Base-by-base conservation (phyloP, 2,113 vertebrate genomes). In the Onychostoma macrolepis region DNA sequence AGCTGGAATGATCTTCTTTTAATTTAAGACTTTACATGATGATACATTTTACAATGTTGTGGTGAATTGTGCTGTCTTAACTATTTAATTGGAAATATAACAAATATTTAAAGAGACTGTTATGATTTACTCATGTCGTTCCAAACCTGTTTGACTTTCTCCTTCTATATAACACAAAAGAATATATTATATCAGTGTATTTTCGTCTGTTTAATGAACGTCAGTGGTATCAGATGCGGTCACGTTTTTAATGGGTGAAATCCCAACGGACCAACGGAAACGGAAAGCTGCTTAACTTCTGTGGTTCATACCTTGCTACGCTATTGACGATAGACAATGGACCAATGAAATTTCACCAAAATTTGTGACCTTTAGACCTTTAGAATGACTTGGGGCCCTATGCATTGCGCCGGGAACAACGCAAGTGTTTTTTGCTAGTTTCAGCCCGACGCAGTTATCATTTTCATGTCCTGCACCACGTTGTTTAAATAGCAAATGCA, bases 71-170 rank as follows among this genome's bases (percentile, higher is more conserved):
- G 58, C 24, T 17, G 26, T 63, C n/a, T 28, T 63, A 11, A 38
- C 50, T 24, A 12, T 80, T 79, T 50, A 58, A 30, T n/a, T 80
- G 78, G 53, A 53, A 26, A 61, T 38, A 58, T 38, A 58, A 79
- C 21, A 36, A 17, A 36, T 71, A 71, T 43, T 26, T 43, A 26
- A 43, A 26, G 38, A 38, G 11, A 75, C 2, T 36, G 30, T 71
- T n/a, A n/a, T 75, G 2, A 24, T 43, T 71, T 9, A 69, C 30
- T 36, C 30, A n/a, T 50, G 48, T 50, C 15, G 48, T 50, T 50
- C 71, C 6, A 71, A 41, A 41, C 71, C 21, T 41, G 21, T 74
- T 4, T 41, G 30, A 36, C 10, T 43, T 74, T 74, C 5, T 6
- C 43, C 33, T 71, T 36, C 8, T 71, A 33, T 71, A 17, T 19